A percentile compares a stretch with the other conserved stretches of the same genome.
These are phyloP conservation scores for Mohoua ochrocephala DNA, from an alignment of 2,113 vertebrate species.

Conservation along the genomic window DNA sequence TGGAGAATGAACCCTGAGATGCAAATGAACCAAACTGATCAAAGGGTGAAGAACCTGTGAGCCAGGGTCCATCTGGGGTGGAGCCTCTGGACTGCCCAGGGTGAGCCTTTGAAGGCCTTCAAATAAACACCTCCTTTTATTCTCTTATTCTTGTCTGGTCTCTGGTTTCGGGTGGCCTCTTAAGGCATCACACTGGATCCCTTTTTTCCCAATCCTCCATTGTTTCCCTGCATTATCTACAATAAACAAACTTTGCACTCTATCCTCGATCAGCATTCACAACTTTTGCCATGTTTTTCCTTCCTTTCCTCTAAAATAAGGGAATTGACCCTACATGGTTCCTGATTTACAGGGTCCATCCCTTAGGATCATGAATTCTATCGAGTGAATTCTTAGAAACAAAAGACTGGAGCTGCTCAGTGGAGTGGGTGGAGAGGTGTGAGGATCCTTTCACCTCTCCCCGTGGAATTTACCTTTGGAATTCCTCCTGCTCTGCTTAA, in stretches of 20 bases:
- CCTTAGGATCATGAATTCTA: not conserved
- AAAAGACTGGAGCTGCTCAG: not conserved
- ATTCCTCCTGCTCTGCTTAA: not conserved
- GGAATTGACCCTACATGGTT: not conserved
- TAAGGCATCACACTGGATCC: too few species aligned
- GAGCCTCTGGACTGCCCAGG: too few species aligned
- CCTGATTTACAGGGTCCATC: not conserved
- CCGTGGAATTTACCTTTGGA: not conserved
- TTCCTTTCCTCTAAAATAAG: not conserved
- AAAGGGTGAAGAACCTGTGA: too few species aligned
- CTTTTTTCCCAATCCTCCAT: not conserved
- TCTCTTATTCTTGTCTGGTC: too few species aligned
- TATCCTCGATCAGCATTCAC: not conserved
- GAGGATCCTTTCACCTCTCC: not conserved
- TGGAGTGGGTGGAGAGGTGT: not conserved
- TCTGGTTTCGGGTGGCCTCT: too few species aligned
- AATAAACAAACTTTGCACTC: not conserved
- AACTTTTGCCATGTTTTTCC: not conserved
- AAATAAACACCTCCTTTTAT: too few species aligned
- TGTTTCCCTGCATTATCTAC: not conserved
- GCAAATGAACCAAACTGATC: too few species aligned
- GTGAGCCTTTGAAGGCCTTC: too few species aligned
- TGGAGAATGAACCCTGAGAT: too few species aligned
- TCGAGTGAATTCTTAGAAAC: not conserved
- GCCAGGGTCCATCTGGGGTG: too few species aligned